A percentile compares a stretch with the other conserved stretches of the same genome.
Evolutionary conservation across 2,888 invertebrate genomes (phyloP).

Genomic region (Platycheirus rosarum): DNA sequence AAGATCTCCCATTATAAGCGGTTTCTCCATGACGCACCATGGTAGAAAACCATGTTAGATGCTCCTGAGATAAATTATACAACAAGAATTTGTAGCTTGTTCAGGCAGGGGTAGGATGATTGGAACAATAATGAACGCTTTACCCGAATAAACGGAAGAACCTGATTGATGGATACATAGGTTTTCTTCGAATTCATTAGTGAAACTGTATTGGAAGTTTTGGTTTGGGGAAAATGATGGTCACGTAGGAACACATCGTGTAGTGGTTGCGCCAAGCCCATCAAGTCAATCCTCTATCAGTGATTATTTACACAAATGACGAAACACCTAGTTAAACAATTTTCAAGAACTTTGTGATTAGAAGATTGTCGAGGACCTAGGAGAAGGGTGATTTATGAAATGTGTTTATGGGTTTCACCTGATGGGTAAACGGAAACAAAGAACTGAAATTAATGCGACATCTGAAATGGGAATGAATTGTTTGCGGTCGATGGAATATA

Average conservation of each 20-base stretch:
- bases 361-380: conserved; percentile 6
- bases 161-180: conserved; percentile 48
- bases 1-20: not conserved
- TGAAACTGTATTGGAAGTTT: not conserved
- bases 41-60: conserved; percentile 18
- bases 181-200: conserved; percentile 35
- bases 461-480: conserved; percentile 4
- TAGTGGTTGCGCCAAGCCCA: conserved; percentile 29
- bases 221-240: not conserved
- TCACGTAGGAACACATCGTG: not conserved
- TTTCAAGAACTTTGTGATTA: conserved; percentile 30
- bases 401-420: not conserved
- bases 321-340: conserved; percentile 31
- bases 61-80: conserved; percentile 16
- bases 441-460: not conserved
- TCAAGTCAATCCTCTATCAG: conserved; percentile 25
- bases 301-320: conserved; percentile 33
- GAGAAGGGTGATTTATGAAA: conserved; percentile 17
- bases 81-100: not conserved
- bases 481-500: conserved; percentile 6
- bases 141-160: conserved; percentile 15
- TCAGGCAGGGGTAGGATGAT: not conserved
- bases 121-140: conserved; percentile 13
- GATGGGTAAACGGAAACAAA: not conserved
- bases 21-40: not conserved